These are phyloP conservation scores for Prorops nasuta DNA, from an alignment of 1,140 invertebrate species.

Conservation along the genomic window DNA sequence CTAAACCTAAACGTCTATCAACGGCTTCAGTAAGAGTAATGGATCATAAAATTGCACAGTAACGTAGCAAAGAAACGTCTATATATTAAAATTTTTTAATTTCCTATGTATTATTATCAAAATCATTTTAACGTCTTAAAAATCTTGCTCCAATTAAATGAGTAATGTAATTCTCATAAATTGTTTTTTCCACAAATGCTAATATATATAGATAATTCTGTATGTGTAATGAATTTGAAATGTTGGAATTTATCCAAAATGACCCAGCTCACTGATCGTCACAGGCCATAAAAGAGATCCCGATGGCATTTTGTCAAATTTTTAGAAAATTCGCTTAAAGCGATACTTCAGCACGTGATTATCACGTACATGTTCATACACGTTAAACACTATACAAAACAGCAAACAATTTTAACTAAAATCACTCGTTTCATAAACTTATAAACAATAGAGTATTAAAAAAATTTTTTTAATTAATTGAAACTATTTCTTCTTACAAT, in stretches of 20 bases:
- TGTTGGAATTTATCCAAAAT: slow-evolving; percentile 44
- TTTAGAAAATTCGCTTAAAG: slow-evolving; percentile 16
- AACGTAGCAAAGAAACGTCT: no score
- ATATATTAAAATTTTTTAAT: no score
- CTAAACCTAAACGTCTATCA: neutral
- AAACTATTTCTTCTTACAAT: neutral
- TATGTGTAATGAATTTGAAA: slow-evolving; percentile 28
- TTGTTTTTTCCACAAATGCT: neutral
- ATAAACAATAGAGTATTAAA: neutral
- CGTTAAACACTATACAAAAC: no score
- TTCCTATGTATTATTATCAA: neutral
- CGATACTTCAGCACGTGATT: slow-evolving; percentile 22
- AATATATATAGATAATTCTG: neutral
- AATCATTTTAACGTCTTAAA: neutral
- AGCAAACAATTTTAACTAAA: neutral
- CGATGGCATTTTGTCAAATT: slow-evolving; percentile 47
- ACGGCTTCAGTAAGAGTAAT: neutral
- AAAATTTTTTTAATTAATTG: neutral
- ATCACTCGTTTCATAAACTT: no score
- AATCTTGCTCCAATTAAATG: neutral
- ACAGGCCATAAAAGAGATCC: slow-evolving; percentile 44
- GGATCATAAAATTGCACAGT: neutral
- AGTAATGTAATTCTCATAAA: neutral
- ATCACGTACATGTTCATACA: slow-evolving; percentile 2
- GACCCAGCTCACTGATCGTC: slow-evolving; percentile 23